Evolutionary conservation across 1,140 invertebrate species (phyloP), one percentile per base, ranked within the genome.

Genomic region (Aphidius gifuensis): DNA sequence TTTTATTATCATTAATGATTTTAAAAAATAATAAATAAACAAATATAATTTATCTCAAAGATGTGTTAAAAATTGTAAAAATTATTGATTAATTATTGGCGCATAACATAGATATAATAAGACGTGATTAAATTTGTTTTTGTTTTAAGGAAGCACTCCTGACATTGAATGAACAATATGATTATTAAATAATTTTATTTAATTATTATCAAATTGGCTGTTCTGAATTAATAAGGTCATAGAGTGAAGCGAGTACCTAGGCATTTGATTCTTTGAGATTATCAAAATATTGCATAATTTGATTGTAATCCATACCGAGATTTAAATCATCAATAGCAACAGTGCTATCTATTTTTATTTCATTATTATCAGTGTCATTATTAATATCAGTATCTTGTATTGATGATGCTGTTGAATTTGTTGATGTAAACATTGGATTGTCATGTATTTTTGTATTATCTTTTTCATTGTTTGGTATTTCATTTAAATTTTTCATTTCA

Each of bases 211-310:
- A 66, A 38, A 63, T 63, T 9, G 49, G 50, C 42, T 57, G 44
- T 53, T 57, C 61, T 43, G 55, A 63, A 53, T 63, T 55, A 32
- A 66, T 60, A 43, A 64, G 61, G 51, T 65, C 54, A 61, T 62
- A 58, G 58, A 62, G 66, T 60, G 60, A 62, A 59, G 66, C 64
- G 50, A 55, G 57, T 66, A 66, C 73, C 78, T 79, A 81, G 78
- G 80, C 80, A 66, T 81, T 81, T 63, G 80, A 81, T 66, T 81
- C 95, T 85, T 97, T 97, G 71, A 98, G 84, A 84, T 95, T 97
- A 80, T 96, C 93, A 85, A 98, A 97, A 82, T 97, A 96, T 73
- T 95, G 91, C 91, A 96, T 94, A 74, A 98, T 92, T 84, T 97
- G 92, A 74, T 97, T 93, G 80, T 97, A 97, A 77, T 97, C 93